Conservation (phyloP, 2,797 vertebrate species). For the Myotis vivesi region DNA sequence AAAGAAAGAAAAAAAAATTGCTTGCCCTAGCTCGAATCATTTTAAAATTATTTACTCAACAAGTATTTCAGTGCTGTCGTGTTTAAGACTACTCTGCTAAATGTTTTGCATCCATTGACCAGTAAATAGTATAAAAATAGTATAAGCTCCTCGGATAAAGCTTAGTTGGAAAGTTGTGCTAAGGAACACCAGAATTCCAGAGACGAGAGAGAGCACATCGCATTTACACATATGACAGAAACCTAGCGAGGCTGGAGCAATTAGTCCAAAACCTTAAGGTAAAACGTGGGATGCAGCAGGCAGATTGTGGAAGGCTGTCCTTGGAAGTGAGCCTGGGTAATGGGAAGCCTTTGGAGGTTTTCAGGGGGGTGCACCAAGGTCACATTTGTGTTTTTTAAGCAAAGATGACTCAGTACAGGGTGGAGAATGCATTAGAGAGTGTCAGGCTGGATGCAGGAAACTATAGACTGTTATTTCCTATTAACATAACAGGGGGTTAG, state of each 20-base stretch:
- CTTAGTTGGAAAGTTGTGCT: not conserved
- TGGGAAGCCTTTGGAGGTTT: not conserved
- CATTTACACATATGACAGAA: not conserved
- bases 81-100: not conserved
- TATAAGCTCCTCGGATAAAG: not conserved
- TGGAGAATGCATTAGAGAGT: not conserved
- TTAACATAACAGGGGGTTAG: not conserved
- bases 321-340: not conserved
- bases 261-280: not conserved
- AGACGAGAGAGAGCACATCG: not conserved
- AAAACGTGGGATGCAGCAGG: not conserved
- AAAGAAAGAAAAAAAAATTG: not conserved
- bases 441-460: not conserved
- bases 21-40: not conserved
- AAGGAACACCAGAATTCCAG: not conserved
- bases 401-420: not conserved
- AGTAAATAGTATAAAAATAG: not conserved
- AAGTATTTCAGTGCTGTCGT: not conserved
- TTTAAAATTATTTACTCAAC: slow-evolving; percentile 40
- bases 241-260: not conserved
- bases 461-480: not conserved
- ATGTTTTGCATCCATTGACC: not conserved
- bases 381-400: not conserved
- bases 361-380: not conserved
- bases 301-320: not conserved